Conservation (phyloP, 2,797 vertebrate genomes). For the Dipus sagitta region DNA sequence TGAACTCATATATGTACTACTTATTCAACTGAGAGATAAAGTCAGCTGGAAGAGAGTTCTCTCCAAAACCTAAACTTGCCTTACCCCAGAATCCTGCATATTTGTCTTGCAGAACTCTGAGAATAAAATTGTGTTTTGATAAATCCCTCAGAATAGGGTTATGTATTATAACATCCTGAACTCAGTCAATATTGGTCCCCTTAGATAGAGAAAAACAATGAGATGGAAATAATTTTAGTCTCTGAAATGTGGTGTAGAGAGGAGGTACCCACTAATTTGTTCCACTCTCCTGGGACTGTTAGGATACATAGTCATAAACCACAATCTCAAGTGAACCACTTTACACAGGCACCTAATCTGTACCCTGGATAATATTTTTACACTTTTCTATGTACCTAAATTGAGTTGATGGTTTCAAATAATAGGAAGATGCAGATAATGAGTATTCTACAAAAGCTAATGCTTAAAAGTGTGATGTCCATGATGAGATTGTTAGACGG, state of each 20-base stretch:
- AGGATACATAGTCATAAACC: neutral
- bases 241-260: neutral
- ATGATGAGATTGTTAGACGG: no score
- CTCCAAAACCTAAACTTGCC: no score
- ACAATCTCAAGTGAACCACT: no score
- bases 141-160: no score
- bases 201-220: neutral
- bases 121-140: neutral
- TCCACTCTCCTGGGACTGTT: neutral
- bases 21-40: neutral
- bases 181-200: rapidly evolving
- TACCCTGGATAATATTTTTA: no score
- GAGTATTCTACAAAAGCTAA: no score
- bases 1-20: neutral
- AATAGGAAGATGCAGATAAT: no score
- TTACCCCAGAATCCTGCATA: neutral
- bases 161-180: neutral
- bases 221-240: neutral
- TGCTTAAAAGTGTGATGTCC: no score
- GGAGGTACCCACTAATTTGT: rapidly evolving
- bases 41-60: neutral
- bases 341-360: no score
- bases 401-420: no score
- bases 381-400: no score
- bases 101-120: neutral